Evolutionary conservation across 2,113 vertebrate genomes (phyloP).

Genomic region (Zapornia atra): DNA sequence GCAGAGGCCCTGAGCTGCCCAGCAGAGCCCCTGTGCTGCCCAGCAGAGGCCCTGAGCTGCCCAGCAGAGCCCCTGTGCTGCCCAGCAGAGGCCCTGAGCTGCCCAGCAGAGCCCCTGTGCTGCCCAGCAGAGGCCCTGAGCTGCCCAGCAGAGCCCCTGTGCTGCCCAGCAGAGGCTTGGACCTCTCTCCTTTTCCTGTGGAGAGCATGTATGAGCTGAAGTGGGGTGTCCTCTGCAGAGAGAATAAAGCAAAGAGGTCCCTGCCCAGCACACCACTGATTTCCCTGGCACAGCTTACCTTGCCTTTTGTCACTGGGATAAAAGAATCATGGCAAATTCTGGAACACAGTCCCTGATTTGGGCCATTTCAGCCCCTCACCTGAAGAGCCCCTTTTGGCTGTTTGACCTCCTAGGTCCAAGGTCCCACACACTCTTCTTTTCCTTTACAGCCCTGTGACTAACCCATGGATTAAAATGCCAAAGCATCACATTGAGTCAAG

Average conservation of each 20-base stretch:
- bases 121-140: too few species aligned
- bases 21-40: too few species aligned
- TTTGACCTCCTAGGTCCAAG: neutral
- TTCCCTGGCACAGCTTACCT: neutral
- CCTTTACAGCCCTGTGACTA: neutral
- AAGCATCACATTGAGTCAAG: neutral
- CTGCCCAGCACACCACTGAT: neutral
- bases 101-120: too few species aligned
- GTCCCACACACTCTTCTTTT: neutral
- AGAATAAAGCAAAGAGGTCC: neutral
- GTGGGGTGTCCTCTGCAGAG: neutral
- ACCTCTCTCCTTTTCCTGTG: neutral
- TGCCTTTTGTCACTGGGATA: neutral
- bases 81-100: too few species aligned
- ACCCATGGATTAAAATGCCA: rapidly evolving
- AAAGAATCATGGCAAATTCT: neutral
- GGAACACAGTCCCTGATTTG: neutral
- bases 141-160: too few species aligned
- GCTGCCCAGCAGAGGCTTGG: neutral
- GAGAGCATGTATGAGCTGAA: neutral
- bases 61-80: too few species aligned
- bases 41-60: too few species aligned
- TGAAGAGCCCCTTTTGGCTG: rapidly evolving
- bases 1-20: too few species aligned
- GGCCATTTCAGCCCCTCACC: neutral